Evolutionary conservation across 1,140 invertebrate genomes (phyloP).

Genomic region (Cydia amplana): DNA sequence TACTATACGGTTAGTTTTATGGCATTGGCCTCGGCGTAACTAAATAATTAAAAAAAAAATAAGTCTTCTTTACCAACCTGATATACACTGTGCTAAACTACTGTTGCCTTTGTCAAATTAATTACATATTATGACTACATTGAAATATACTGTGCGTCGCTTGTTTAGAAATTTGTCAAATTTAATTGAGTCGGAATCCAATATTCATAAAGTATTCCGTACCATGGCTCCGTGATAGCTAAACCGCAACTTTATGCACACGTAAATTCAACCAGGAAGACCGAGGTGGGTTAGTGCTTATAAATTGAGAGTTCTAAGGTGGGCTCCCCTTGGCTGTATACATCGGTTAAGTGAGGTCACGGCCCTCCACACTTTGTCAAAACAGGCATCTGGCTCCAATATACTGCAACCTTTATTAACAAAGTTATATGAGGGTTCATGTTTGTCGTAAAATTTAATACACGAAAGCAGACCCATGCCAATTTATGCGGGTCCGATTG

Average conservation of each 20-base stretch:
- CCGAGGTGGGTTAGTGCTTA: conserved; percentile 22
- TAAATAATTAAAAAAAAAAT: no score
- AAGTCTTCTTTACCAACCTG: no score
- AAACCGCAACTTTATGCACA: conserved; percentile 22
- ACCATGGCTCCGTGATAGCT: neutral
- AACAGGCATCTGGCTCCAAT: conserved; percentile 56
- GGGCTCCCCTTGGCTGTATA: conserved; percentile 21
- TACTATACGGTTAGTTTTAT: no score
- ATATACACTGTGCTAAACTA: no score
- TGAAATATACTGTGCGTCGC: neutral
- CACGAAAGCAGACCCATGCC: conserved; percentile 51
- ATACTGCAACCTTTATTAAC: conserved; percentile 71
- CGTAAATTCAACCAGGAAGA: conserved; percentile 11
- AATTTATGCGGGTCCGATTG: conserved; percentile 68
- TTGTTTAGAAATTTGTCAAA: neutral
- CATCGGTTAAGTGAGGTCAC: conserved; percentile 30
- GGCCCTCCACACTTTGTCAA: conserved; percentile 38
- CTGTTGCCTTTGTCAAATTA: no score
- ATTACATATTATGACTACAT: no score
- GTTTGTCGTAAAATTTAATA: conserved; percentile 76
- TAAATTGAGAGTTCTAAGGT: conserved; percentile 26
- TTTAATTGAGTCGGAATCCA: neutral
- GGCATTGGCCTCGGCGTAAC: no score
- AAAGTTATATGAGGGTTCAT: conserved; percentile 70
- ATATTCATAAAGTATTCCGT: conserved; percentile 5